Conservation (phyloP, 1,140 invertebrate genomes). For the Plodia interpunctella region DNA sequence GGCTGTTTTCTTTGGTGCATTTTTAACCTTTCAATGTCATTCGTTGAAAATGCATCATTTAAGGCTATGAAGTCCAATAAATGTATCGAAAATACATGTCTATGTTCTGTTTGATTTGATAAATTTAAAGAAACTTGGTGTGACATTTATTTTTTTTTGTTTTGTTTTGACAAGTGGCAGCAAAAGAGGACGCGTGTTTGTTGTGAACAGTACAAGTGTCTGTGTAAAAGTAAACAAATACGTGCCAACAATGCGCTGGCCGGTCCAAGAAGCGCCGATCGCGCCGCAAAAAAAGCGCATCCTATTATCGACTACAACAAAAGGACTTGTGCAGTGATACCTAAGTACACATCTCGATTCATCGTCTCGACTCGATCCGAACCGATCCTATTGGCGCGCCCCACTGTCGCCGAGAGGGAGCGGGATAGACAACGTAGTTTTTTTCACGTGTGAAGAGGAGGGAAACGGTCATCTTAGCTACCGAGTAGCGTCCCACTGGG, state of each 20-base stretch:
- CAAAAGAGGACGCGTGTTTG: conserved; percentile 7
- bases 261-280: conserved; percentile 38
- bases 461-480: conserved; percentile 68
- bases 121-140: background rate
- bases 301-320: conserved; percentile 77
- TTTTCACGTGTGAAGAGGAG: conserved; percentile 48
- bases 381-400: conserved; percentile 73
- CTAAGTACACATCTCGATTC: conserved; percentile 76
- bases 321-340: conserved; percentile 75
- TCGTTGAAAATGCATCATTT: too few relatives aligned
- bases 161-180: background rate
- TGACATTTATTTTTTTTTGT: background rate
- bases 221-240: conserved; percentile 47
- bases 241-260: conserved; percentile 25
- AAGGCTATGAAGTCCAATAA: too few relatives aligned
- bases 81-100: background rate
- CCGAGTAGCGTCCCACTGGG: conserved; percentile 73
- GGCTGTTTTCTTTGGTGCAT: conserved; percentile 27
- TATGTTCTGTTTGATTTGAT: background rate
- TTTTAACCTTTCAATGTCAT: conserved; percentile 1
- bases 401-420: conserved; percentile 66
- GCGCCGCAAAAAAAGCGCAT: conserved; percentile 73
- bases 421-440: conserved; percentile 38
- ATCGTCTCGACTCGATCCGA: conserved; percentile 73
- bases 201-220: background rate